Evolutionary conservation across 1,140 invertebrate genomes (phyloP), one percentile per base, ranked within the genome.

Genomic region (Drosophila littoralis): DNA sequence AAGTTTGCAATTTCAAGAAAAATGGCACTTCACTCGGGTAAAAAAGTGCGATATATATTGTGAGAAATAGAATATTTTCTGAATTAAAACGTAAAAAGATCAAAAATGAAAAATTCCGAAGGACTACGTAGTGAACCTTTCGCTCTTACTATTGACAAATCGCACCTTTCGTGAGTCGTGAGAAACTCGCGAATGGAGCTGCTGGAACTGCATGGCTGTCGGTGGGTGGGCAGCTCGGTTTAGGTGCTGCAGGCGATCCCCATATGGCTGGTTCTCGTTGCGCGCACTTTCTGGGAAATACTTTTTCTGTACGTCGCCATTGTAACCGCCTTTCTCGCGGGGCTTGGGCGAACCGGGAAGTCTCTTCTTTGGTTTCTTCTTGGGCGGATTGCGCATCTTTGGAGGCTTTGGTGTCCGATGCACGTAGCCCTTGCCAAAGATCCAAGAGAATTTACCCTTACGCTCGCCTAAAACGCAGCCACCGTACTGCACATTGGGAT

Each of bases 381-480:
- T 83, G 1, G 69, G 61, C 0, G 46, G 52, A 15, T 89, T 88
- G 0, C 70, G 58, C 84, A 74, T 72, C 17, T 48, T 67, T 3
- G 83, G 83, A 0, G 52, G 46, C 51, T 84, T 89, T 3, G 80
- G 84, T 15, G 33, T 22, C n/a, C 28, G 40, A 7, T 88, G 69
- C 10, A 89, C 81, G 4, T 46, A 36, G 3, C 84, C 84, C 68
- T 89, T 89, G 36, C 84, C 84, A 10, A 65, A 83, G 13, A 89
- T 80, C 80, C 77, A 89, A 0, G 57, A 45, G 40, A 84, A 77
- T 0, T 28, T 0, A 1, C 50, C 40, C 42, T 76, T 54, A 0
- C 84, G 80, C 36, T 89, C 84, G 5, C 84, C 84, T 6, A 75
- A 22, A 17, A 80, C 75, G 28, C 84, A 89, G 48, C 67, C 79